Base-by-base conservation (phyloP, 2,888 invertebrate genomes). In the Mythimna loreyi region DNA sequence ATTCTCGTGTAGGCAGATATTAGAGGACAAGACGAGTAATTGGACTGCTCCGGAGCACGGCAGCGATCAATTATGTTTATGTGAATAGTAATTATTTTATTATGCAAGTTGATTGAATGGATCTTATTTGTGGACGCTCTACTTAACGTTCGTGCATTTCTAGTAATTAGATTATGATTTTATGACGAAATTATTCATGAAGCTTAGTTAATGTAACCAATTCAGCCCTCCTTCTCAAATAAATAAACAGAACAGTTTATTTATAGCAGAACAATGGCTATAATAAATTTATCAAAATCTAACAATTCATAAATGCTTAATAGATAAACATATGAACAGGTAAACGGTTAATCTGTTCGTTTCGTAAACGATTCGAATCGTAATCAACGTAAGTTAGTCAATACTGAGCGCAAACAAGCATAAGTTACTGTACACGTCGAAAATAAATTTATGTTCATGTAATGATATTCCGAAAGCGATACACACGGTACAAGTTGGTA, bases 1-100 rank as follows among this genome's bases (percentile, higher is more conserved):
- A 83, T 84, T 84, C 78, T 84, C 73, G 83, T 85, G 87, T 87
- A 86, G 87, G 85, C 74, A 82, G 87, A 82, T 74, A 84, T 83
- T 79, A 86, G 85, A 85, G 83, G 83, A 86, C 80, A 86, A 80
- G 77, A 84, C 86, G 78, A 87, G 84, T 90, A 87, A 89, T 87
- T 87, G 86, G 86, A 80, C 72, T 83, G 78, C 79, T 75, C 80
- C 70, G 50, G 72, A 81, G 81, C 82, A 80, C 80, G 74, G 81
- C 83, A 81, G 85, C 86, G 75, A 89, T 89, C 87, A 88, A 89
- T 88, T 87, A 87, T 84, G 78, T 85, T 84, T 84, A 85, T 87
- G 84, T 87, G 85, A 84, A 84, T 83, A 82, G 82, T 86, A 88
- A 89, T 87, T 86, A 85, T 85, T 83, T 84, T 83, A 84, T 87